Evolutionary conservation across 2,888 invertebrate species (phyloP), one percentile per base, ranked within the genome.

Genomic region (Peribatodes rhomboidaria): DNA sequence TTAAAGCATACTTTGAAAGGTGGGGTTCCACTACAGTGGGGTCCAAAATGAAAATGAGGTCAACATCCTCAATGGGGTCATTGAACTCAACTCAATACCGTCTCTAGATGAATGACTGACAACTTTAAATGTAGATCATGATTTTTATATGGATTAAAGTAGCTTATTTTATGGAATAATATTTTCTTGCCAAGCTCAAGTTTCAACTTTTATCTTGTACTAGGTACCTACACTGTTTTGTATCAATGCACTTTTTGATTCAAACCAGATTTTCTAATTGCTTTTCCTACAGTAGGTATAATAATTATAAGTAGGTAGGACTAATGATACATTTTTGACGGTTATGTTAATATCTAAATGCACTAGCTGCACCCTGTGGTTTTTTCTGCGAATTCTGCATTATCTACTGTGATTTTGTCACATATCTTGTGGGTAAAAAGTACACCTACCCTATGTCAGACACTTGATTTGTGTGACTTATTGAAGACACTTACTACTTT

Each of bases 21-120:
- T 64, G 53, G 64, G 68, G 68, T 65, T 68, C 31, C 58, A 39
- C 44, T 60, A 63, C 31, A 57, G 53, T 68, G 61, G 72, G 71
- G 70, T 68, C 69, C 70, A 69, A 59, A 72, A 74, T 72, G 70
- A 73, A 75, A 74, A 77, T 75, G 74, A 71, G 82, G 79, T 82
- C 79, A 82, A 70, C 75, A 77, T 70, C 71, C 77, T 69, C 64
- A 66, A 58, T 60, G 71, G 70, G 79, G 76, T 83, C 77, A 80
- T 70, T 82, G 80, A 68, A 78, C 80, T 78, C 56, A 47, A 57
- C 70, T 68, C 68, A 74, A 72, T 62, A 59, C 64, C 61, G 55
- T 64, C 58, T 65, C 57, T 67, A 69, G 59, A 69, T 66, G 70
- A 65, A 62, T 70, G 58, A 63, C 52, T 58, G 54, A 57, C 63